phyloP scores from a whole-genome alignment of 1,140 invertebrate species.

The Luehdorfia chinensis region DNA sequence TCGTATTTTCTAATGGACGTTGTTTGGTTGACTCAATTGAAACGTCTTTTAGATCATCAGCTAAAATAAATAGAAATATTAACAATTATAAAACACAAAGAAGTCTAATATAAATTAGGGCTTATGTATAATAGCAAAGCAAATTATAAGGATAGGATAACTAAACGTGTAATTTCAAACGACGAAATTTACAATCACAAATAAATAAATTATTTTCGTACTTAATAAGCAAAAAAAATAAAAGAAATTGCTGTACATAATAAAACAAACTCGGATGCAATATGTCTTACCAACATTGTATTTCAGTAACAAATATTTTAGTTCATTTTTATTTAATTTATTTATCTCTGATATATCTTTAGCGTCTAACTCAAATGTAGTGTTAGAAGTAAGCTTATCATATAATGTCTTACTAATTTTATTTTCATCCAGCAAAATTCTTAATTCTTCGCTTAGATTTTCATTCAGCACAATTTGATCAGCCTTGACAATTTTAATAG shows the following conservation, averaged over 20 bases:
- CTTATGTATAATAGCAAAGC: too few species aligned
- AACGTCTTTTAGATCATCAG: not conserved
- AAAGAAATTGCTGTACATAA: not conserved
- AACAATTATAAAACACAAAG: too few species aligned
- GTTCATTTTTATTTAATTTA: slow-evolving; percentile 51
- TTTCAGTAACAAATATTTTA: slow-evolving; percentile 49
- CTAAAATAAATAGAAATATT: too few species aligned
- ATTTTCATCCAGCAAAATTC: slow-evolving; percentile 43
- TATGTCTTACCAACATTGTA: slow-evolving; percentile 39
- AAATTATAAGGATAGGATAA: too few species aligned
- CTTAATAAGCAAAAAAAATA: not conserved
- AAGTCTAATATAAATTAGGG: too few species aligned
- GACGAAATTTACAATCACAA: slow-evolving; percentile 3
- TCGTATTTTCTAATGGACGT: not conserved
- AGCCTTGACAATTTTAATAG: slow-evolving; percentile 26
- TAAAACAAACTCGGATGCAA: not conserved
- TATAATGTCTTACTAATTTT: slow-evolving; percentile 63
- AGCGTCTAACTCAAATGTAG: slow-evolving; percentile 61
- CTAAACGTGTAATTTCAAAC: too few species aligned
- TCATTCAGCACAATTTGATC: slow-evolving; percentile 27
- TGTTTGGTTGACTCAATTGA: too few species aligned
- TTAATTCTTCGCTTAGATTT: slow-evolving; percentile 45
- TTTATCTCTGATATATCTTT: slow-evolving; percentile 70
- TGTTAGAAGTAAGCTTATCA: slow-evolving; percentile 63
- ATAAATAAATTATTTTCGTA: slow-evolving; percentile 5